Percentiles rank a stretch among this genome's conserved stretches.
These are phyloP conservation scores for Meandrina meandrites DNA, from an alignment of 92 coral and sea anemone genomes.

Conservation along the genomic window DNA sequence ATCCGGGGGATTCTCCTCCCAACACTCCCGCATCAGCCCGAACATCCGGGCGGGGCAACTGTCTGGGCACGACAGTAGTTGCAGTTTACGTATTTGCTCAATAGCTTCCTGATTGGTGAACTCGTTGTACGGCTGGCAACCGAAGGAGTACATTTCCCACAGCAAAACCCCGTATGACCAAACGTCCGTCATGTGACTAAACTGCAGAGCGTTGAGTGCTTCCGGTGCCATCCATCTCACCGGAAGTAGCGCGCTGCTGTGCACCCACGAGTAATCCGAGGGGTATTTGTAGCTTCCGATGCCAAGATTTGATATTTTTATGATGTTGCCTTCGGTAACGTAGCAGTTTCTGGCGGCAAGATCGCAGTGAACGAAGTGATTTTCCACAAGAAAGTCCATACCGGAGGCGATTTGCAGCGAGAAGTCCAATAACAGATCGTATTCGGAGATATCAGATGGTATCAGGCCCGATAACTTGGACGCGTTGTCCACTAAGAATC, in stretches of 20 bases:
- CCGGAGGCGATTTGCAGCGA: conserved; percentile 92
- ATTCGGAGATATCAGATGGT: conserved; percentile 56
- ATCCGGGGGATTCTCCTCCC: conserved; percentile 79
- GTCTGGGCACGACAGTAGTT: conserved; percentile 84
- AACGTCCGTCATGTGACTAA: conserved; percentile 75
- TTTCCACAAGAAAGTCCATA: conserved; percentile 87
- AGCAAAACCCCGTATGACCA: conserved; percentile 94
- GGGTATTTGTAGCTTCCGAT: conserved; percentile 91
- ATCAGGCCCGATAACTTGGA: conserved; percentile 34
- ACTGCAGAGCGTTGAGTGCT: conserved; percentile 85
- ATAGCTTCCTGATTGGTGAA: conserved; percentile 81
- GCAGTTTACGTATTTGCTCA: conserved; percentile 75
- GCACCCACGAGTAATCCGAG: conserved; percentile 90
- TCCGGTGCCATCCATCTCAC: conserved; percentile 99
- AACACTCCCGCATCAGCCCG: conserved; percentile 88
- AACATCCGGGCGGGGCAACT: conserved; percentile 87
- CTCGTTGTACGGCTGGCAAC: conserved; percentile 82
- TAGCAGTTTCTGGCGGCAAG: conserved; percentile 94
- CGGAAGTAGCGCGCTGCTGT: conserved; percentile 87
- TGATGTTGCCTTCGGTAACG: conserved; percentile 73
- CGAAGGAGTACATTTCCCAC: conserved; percentile 92
- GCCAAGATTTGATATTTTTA: conserved; percentile 93
- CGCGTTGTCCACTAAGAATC: conserved; percentile 58
- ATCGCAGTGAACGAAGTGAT: conserved; percentile 89
- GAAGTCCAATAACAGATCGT: conserved; percentile 74